Evolutionary conservation across 2,888 invertebrate genomes (phyloP), one percentile per base, ranked within the genome.

Genomic region (Ctenicera cuprea): DNA sequence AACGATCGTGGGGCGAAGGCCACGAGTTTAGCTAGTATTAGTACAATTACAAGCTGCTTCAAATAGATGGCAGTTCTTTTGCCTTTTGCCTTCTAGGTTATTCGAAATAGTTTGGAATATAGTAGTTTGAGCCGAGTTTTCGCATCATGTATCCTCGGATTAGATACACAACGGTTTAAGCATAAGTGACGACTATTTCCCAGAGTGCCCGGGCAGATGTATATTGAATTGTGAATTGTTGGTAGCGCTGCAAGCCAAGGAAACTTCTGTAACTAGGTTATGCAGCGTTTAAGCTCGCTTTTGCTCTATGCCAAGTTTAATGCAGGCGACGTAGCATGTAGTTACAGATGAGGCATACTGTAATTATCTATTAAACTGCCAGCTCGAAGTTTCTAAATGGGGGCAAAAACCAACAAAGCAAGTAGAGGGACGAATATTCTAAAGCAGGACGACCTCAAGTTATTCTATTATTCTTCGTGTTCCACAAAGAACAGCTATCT

Each of bases 191-290:
- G 64, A 71, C 64, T 26, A 64, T 64, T 64, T 71, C 64, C 64
- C 57, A 2, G 48, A 71, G 71, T 64, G 37, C 64, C 48, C 64
- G 45, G 20, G 68, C 33, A 73, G 45, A 68, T 68, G 63, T 67
- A 73, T 68, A 72, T 72, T 66, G 72, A 72, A 67, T 72, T 66
- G 72, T 73, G 73, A 73, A 68, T 73, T 73, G 73, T 73, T 73
- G 30, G 20, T 72, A 48, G 66, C 22, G 50, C 62, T 68, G 43
- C 50, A 73, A 68, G 61, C 73, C 54, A 66, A 33, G 73, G 63
- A 73, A 73, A 62, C 54, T 73, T 54, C 26, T 12, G 20, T 68
- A 73, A 73, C 73, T 68, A 67, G 68, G 73, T 73, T 73, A 71
- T 50, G 16, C 59, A 66, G 38, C 59, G 50, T 71, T 71, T 71